These are phyloP conservation scores for Drosophila biarmipes DNA, from an alignment of 1,140 invertebrate genomes.

Conservation along the genomic window DNA sequence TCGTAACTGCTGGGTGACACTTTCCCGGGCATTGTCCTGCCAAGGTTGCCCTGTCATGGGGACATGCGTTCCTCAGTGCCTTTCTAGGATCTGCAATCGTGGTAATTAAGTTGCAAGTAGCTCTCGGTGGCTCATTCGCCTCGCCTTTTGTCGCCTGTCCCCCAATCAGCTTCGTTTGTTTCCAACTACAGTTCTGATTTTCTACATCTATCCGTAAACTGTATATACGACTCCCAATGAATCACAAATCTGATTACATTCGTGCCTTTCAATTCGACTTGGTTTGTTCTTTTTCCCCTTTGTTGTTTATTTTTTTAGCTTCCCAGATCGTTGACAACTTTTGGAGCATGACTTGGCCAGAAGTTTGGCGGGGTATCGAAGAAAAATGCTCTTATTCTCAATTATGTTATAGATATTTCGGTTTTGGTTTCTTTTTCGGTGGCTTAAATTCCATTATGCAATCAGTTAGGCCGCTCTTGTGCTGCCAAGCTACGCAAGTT, in stretches of 20 bases:
- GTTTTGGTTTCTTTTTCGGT: constrained; percentile 42
- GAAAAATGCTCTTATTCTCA: constrained; percentile 82
- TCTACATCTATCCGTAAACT: constrained; percentile 7
- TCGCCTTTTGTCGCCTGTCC: constrained; percentile 29
- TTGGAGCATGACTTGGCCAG: constrained; percentile 71
- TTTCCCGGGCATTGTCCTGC: constrained; percentile 30
- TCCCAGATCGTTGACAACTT: constrained; percentile 75
- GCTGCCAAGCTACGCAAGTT: constrained; percentile 77
- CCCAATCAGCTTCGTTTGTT: constrained; percentile 42
- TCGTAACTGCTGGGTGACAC: constrained; percentile 29
- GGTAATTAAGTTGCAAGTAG: constrained; percentile 47
- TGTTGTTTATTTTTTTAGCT: constrained; percentile 26
- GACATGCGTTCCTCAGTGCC: constrained; percentile 21
- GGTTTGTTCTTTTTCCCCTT: constrained; percentile 31
- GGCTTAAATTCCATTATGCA: constrained; percentile 79
- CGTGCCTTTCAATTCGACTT: constrained; percentile 66
- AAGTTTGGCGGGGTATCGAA: constrained; percentile 20
- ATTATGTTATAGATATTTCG: constrained; percentile 77
- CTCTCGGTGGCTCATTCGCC: constrained; percentile 19
- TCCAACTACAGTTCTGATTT: constrained; percentile 17
- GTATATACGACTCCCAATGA: constrained; percentile 16
- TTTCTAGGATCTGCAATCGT: constrained; percentile 25
- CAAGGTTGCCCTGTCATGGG: constrained; percentile 43
- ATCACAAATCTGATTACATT: constrained; percentile 79
- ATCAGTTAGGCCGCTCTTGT: constrained; percentile 66